Base-by-base conservation (phyloP, 1,140 invertebrate genomes). In the Acyrthosiphon pisum region DNA sequence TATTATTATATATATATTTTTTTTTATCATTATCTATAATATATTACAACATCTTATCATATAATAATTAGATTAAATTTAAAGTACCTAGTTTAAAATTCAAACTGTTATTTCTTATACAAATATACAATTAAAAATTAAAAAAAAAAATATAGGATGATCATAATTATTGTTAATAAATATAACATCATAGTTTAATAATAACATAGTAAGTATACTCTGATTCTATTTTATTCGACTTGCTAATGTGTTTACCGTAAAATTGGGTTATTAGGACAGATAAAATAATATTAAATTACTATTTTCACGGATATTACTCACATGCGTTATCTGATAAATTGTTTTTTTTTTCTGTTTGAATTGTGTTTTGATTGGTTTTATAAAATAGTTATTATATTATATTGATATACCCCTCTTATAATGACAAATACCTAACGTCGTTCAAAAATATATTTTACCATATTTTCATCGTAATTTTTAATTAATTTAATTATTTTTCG, bases 201-300 rank as follows among this genome's bases (percentile, higher is more conserved):
- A 48, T 88, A 88, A 26, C 9, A 53, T 26, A 14, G 11, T 46
- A 46, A 9, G 3, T 44, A 2, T 46, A 76, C 60, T 76, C 22
- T 30, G 37, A 56, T 56, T 89, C 23, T 26, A 41, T 41, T 26
- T 89, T 41, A 89, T 14, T 46, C 22, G 11, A 37, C 48, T 89
- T 89, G 0, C 26, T 89, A 89, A 89, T 89, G 26, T 89, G n/a
- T 89, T 53, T 22, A 89, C 88, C 88, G 50, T 89, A 89, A 89
- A 89, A 89, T 56, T 56, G 50, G 88, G 88, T 89, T 56, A 56
- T 56, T 89, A 41, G 88, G 35, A 89, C 88, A 53, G n/a, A 88
- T 88, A 30, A 89, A n/a, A 37, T 76, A 76, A 76, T 89, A 41
- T 30, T 4, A 56, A 89, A 56, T 89, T 53, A 89, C 48, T 53